Conservation (phyloP, 35 echinoderm and acorn worm genomes). For the Lytechinus pictus region DNA sequence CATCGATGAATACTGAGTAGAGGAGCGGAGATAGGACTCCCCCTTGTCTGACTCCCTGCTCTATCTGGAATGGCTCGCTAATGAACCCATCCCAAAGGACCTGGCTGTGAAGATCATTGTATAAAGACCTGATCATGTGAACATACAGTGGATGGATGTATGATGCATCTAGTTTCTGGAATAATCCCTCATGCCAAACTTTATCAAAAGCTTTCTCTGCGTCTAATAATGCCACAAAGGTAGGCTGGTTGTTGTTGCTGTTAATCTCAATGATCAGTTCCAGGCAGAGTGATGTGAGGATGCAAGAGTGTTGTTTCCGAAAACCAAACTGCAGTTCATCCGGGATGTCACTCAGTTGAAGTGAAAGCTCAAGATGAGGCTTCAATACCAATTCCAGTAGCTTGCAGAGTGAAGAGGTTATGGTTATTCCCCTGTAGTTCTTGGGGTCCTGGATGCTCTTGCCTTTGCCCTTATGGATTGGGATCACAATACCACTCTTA, state of each 20-base stretch:
- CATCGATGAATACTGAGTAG: background rate
- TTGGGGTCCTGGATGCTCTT: background rate
- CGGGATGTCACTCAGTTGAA: background rate
- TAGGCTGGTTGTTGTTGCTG: background rate
- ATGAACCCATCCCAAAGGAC: background rate
- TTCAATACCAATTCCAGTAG: background rate
- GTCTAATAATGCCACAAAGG: background rate
- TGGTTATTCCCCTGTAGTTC: background rate
- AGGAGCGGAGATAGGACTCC: background rate
- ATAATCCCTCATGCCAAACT: constrained; percentile 1
- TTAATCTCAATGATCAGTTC: background rate
- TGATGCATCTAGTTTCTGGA: background rate
- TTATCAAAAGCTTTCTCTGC: constrained; percentile 7
- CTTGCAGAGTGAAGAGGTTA: constrained; percentile 2
- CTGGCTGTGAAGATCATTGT: background rate
- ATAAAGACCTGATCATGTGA: background rate
- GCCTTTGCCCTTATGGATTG: too few relatives aligned
- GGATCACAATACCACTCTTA: constrained; percentile 19
- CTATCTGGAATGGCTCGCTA: background rate
- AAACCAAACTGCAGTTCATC: constrained; percentile 25
- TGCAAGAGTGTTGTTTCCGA: constrained; percentile 4
- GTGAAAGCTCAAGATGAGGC: background rate
- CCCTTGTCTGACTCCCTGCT: constrained; percentile 21
- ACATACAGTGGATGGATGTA: background rate
- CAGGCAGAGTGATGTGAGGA: background rate